Percentiles rank a stretch among this genome's conserved stretches.
phyloP scores from a whole-genome alignment of 2,797 vertebrate genomes.

The Sebastes jordani region DNA sequence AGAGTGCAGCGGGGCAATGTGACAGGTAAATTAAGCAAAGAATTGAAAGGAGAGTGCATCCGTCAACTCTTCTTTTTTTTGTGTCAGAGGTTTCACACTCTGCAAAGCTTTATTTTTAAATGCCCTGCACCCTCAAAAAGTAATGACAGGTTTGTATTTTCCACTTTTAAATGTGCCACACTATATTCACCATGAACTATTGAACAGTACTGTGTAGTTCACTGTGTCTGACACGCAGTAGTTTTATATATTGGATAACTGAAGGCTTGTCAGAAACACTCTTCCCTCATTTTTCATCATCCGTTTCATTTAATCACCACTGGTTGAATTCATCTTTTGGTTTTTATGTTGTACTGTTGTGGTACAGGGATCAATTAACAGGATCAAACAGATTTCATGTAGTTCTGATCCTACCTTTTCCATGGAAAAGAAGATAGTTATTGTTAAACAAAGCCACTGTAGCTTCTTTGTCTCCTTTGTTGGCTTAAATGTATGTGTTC shows the following conservation, averaged over 20 bases:
- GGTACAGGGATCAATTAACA: neutral
- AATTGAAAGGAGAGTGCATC: conserved; percentile 39
- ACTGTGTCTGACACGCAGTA: conserved; percentile 37
- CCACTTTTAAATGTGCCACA: conserved; percentile 24
- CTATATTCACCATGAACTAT: conserved; percentile 33
- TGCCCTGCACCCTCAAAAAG: conserved; percentile 32
- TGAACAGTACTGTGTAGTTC: conserved; percentile 17
- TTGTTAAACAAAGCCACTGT: neutral
- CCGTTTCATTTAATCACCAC: neutral
- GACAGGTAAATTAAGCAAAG: conserved; percentile 40
- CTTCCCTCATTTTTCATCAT: neutral
- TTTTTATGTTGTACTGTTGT: neutral
- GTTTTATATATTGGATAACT: neutral
- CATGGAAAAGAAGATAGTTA: neutral
- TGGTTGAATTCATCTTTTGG: neutral
- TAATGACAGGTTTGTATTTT: conserved; percentile 31
- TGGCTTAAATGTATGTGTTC: neutral
- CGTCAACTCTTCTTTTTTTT: conserved; percentile 32
- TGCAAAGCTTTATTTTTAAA: conserved; percentile 60
- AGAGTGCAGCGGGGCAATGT: conserved; percentile 31
- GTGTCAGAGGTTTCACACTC: conserved; percentile 33
- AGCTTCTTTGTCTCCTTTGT: neutral
- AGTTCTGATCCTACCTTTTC: neutral
- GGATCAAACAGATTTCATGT: neutral
- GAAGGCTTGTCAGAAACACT: neutral